Base-by-base conservation (phyloP, 1,140 invertebrate genomes). In the Procambarus virginalis region DNA sequence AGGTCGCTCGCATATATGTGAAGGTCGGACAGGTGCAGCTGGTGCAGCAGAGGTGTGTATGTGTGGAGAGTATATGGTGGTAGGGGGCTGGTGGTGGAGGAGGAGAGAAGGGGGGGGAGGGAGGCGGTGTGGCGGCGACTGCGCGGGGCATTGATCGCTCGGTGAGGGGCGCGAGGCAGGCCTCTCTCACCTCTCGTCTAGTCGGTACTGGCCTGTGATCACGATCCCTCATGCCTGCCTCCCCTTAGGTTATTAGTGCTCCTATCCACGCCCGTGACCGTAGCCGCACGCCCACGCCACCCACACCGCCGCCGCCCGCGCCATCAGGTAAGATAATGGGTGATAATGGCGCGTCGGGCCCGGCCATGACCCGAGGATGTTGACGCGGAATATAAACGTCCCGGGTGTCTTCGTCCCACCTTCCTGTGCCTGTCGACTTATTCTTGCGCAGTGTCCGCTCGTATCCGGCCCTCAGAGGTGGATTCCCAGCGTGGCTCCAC, bases 101-200 rank as follows among this genome's bases (percentile, higher is more conserved):
- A 49, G 55, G 9, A 20, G 17, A 51, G n/a, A n/a, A n/a, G n/a
- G 55, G 80, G 60, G 45, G 75, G 51, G 34, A 14, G 70, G 70
- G 70, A 12, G 17, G 70, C 64, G 70, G 70, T 5, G 51, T 22
- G 49, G 79, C 22, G 34, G 82, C 75, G 84, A 75, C 75, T 86
- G 84, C 84, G 84, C 84, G 84, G 84, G 70, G 51, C 84, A 86
- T 86, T 86, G 84, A 86, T 86, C 84, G 84, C 75, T 22, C 73
- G 34, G 55, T 14, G 51, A 34, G 84, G 17, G 73, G 73, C 51
- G 73, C 84, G 8, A 86, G 73, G 51, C 80, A 34, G 22, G 2
- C 68, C 68, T 73, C n/a, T n/a, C n/a, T n/a, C n/a, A n/a, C n/a
- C n/a, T 6, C 34, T 3, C 80, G 64, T 48, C 46, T 75, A 86